Evolutionary conservation across 2,888 invertebrate genomes (phyloP), one percentile per base, ranked within the genome.

Genomic region (Zele albiditarsus): DNA sequence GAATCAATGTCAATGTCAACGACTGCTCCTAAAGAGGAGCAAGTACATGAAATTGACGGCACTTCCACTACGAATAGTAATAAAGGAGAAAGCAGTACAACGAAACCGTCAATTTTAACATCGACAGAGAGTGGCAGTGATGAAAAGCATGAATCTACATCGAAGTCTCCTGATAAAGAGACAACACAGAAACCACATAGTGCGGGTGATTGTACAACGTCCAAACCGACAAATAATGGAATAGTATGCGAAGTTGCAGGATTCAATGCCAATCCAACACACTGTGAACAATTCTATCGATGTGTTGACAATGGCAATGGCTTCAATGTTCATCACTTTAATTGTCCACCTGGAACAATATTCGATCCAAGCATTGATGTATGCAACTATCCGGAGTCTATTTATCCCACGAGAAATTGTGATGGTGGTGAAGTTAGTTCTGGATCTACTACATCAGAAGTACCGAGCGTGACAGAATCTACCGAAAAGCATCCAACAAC

Each of bases 281-380:
- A 91, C 75, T 94, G 94, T 82, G 91, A 90, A 33, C 93, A 92
- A 83, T 94, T 94, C 86, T 93, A 94, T 83, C 91, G 94, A 57
- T 94, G 94, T 84, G 93, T 93, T 0, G 89, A 91, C 76, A 91
- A 92, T 82, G 92, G 92, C 53, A 92, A 92, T 75, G 92, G 92
- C 20, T 94, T 92, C 84, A 93, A 93, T 70, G 90, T 93, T 8
- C 94, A 91, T 84, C 91, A 93, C 83, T 94, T 94, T 84, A 91
- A 92, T 62, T 95, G 95, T 83, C 91, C 92, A 16, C 91, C 92
- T 77, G 94, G 94, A 38, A 95, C 95, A 0, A 93, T 94, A 79
- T 95, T 93, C 91, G 94, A 95, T 88, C 92, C 93, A 31, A 91
- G 91, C 66, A 85, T 94, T 68, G 91, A 91, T 78, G 92, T 93